Percentiles rank a stretch among this genome's conserved stretches.
These are phyloP conservation scores for Volucella zonaria DNA, from an alignment of 2,888 invertebrate genomes.

Conservation along the genomic window DNA sequence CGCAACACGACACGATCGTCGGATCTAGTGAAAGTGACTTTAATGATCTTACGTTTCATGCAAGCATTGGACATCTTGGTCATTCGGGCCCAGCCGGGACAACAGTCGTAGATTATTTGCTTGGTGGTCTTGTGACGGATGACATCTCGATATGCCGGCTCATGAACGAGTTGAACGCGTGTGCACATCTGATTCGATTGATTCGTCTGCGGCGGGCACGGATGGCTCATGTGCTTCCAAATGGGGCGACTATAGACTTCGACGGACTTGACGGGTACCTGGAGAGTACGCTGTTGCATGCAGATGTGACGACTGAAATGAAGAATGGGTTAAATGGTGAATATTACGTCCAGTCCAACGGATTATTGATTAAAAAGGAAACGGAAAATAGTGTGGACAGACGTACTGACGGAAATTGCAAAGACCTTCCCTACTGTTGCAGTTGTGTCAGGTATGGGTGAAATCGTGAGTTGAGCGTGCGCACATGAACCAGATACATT, in stretches of 20 bases:
- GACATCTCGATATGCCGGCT: conserved; percentile 84
- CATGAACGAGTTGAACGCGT: conserved; percentile 84
- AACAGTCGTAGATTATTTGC: conserved; percentile 84
- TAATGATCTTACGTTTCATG: conserved; percentile 84
- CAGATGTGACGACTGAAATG: conserved; percentile 84
- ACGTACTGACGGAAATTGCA: conserved; percentile 59
- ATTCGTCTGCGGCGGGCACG: conserved; percentile 81
- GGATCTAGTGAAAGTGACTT: conserved; percentile 60
- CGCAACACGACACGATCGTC: conserved; percentile 30
- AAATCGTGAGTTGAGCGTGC: conserved; percentile 45
- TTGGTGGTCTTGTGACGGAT: conserved; percentile 83
- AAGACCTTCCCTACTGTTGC: background rate
- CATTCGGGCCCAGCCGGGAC: conserved; percentile 86
- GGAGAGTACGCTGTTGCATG: conserved; percentile 83
- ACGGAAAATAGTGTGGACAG: conserved; percentile 29
- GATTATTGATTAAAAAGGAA: conserved; percentile 31
- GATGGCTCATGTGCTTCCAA: conserved; percentile 84
- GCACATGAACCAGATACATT: conserved; percentile 25
- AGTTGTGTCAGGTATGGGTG: conserved; percentile 27
- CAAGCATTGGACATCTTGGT: conserved; percentile 85
- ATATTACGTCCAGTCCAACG: conserved; percentile 2
- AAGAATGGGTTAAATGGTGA: conserved; percentile 21
- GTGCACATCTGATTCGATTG: conserved; percentile 84
- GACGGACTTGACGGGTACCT: conserved; percentile 83
- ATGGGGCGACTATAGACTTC: conserved; percentile 84